Percentiles rank a stretch among this genome's conserved stretches.
These are phyloP conservation scores for Nixonia krombeini DNA, from an alignment of 1,140 invertebrate genomes.

Conservation along the genomic window DNA sequence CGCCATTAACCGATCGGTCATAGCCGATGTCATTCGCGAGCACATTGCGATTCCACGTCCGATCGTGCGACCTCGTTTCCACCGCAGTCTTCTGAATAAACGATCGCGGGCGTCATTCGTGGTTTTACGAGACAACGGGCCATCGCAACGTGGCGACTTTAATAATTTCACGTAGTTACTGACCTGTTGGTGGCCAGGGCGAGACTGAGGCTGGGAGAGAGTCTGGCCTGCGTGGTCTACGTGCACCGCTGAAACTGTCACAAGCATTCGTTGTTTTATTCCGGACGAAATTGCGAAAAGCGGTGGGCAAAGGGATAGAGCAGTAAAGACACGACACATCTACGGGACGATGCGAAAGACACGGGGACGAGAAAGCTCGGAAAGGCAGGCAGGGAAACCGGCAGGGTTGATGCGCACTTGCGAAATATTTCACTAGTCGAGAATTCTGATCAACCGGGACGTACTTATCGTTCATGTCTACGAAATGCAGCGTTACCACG, in stretches of 20 bases:
- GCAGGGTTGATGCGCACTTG: no score
- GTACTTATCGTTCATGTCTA: no score
- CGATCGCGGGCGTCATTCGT: constrained; percentile 41
- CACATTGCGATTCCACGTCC: no score
- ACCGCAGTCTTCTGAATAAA: constrained; percentile 41
- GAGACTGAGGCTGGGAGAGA: constrained; percentile 70
- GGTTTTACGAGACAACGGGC: constrained; percentile 46
- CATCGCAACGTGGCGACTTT: constrained; percentile 46
- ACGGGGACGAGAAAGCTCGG: constrained; percentile 32
- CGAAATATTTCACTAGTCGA: not conserved
- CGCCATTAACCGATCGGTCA: not conserved
- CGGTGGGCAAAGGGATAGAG: constrained; percentile 35
- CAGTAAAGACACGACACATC: constrained; percentile 23
- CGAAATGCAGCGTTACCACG: no score
- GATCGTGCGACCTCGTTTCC: not conserved
- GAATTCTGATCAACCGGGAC: constrained; percentile 1
- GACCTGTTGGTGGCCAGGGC: constrained; percentile 71
- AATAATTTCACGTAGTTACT: constrained; percentile 66
- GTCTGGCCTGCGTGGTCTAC: constrained; percentile 71
- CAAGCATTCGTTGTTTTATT: constrained; percentile 68
- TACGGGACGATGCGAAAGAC: constrained; percentile 47
- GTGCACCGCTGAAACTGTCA: constrained; percentile 71
- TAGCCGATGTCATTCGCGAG: no score
- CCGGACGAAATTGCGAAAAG: constrained; percentile 49
- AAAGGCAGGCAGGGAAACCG: no score